These are phyloP conservation scores for Sarcophaga caerulescens DNA, from an alignment of 2,888 invertebrate genomes.

Conservation along the genomic window DNA sequence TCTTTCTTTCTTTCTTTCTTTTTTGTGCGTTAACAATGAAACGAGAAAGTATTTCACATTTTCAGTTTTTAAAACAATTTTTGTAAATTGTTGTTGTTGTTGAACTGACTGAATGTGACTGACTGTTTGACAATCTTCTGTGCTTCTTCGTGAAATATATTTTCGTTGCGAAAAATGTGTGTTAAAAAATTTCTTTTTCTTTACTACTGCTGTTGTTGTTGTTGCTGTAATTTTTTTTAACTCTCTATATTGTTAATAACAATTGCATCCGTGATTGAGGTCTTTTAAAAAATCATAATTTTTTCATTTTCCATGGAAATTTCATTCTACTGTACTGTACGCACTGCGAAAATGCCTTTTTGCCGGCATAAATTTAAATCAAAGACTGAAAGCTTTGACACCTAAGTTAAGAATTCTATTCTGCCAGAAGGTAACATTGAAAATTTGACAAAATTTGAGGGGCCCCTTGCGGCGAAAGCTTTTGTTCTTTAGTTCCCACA, in stretches of 20 bases:
- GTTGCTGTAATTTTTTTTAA: background rate
- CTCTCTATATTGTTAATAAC: conserved; percentile 2
- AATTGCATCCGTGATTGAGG: conserved; percentile 55
- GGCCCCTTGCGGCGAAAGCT: too few species aligned
- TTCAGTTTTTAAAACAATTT: conserved; percentile 19
- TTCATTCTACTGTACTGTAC: too few species aligned
- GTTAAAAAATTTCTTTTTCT: background rate
- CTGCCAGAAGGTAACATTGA: too few species aligned
- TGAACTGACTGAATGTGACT: background rate
- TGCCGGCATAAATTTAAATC: too few species aligned
- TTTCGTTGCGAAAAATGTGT: conserved; percentile 31
- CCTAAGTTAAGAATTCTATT: too few species aligned
- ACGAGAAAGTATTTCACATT: conserved; percentile 60
- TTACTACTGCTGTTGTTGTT: conserved; percentile 1
- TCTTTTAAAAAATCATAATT: conserved; percentile 12
- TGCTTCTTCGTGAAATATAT: background rate
- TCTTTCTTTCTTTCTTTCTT: conserved; percentile 6
- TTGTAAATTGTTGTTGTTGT: background rate
- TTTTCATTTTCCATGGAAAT: background rate
- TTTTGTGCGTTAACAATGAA: conserved; percentile 54
- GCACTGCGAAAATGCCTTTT: too few species aligned
- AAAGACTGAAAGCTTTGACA: too few species aligned
- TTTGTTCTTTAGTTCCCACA: too few species aligned
- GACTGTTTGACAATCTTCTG: background rate
- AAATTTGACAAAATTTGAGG: too few species aligned